Conservation (phyloP, 1,140 invertebrate genomes). For the Zophobas atratus region DNA sequence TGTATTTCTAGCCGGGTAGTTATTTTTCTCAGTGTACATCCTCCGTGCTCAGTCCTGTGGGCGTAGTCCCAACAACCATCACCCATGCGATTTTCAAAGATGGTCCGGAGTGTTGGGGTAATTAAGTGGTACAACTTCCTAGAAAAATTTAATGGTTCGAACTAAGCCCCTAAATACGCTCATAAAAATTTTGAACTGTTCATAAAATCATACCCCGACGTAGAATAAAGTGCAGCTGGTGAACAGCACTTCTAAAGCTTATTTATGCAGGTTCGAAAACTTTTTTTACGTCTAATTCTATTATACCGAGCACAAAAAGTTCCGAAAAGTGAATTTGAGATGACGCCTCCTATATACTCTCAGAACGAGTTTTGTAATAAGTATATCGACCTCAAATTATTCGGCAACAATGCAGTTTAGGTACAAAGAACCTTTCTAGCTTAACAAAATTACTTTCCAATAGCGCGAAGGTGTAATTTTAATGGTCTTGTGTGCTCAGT, state of each 20-base stretch:
- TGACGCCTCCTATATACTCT: slow-evolving; percentile 13
- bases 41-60: no score
- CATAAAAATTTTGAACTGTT: slow-evolving; percentile 18
- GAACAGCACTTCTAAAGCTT: slow-evolving; percentile 5
- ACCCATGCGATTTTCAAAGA: slow-evolving; percentile 13
- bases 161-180: slow-evolving; percentile 1
- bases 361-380: slow-evolving; percentile 21
- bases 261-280: slow-evolving; percentile 5
- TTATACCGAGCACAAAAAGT: slow-evolving; percentile 17
- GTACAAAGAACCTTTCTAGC: slow-evolving; percentile 28
- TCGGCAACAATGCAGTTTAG: slow-evolving; percentile 3
- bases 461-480: slow-evolving; percentile 4
- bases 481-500: background rate
- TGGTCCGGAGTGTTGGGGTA: slow-evolving; percentile 10
- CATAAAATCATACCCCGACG: slow-evolving; percentile 2
- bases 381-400: slow-evolving; percentile 29
- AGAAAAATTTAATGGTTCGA: slow-evolving; percentile 26
- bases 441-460: slow-evolving; percentile 30
- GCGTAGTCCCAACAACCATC: no score
- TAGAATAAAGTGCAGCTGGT: slow-evolving; percentile 29
- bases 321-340: slow-evolving; percentile 35
- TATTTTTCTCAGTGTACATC: no score
- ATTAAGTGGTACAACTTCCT: slow-evolving; percentile 27
- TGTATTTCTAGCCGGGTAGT: no score
- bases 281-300: background rate